Percentiles rank a stretch among this genome's conserved stretches.
phyloP scores from a whole-genome alignment of 2,888 invertebrate species.

The Linyphia triangularis region DNA sequence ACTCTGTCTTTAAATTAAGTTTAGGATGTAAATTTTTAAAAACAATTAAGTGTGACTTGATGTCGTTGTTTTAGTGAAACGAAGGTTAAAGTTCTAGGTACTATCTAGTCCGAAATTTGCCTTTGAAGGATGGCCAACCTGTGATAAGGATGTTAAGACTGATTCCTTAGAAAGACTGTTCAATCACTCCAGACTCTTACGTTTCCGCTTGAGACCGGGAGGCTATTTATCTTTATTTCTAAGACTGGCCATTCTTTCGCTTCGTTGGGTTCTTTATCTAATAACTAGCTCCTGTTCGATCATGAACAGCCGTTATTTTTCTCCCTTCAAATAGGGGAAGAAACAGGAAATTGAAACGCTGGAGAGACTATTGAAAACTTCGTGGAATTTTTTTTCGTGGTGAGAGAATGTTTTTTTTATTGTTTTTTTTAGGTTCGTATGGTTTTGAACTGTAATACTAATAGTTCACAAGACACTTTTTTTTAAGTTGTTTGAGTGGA shows the following conservation, averaged over 20 bases:
- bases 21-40: no score
- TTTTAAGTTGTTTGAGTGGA: no score
- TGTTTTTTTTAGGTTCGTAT: no score
- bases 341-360: background rate
- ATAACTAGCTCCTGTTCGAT: background rate
- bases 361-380: background rate
- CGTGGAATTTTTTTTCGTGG: background rate
- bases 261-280: background rate
- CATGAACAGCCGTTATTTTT: background rate
- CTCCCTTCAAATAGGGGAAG: background rate
- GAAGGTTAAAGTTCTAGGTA: no score
- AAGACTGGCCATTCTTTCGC: background rate
- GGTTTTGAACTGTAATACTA: background rate
- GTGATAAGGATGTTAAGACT: background rate
- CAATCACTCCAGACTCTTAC: background rate
- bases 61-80: no score
- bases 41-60: no score
- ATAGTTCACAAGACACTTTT: background rate
- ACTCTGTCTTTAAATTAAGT: no score
- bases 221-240: background rate
- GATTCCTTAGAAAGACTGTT: background rate
- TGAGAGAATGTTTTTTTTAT: no score
- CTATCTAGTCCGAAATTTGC: no score
- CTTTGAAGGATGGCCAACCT: background rate
- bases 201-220: background rate